Conservation (phyloP, 2,113 vertebrate genomes). For the Calypte anna region DNA sequence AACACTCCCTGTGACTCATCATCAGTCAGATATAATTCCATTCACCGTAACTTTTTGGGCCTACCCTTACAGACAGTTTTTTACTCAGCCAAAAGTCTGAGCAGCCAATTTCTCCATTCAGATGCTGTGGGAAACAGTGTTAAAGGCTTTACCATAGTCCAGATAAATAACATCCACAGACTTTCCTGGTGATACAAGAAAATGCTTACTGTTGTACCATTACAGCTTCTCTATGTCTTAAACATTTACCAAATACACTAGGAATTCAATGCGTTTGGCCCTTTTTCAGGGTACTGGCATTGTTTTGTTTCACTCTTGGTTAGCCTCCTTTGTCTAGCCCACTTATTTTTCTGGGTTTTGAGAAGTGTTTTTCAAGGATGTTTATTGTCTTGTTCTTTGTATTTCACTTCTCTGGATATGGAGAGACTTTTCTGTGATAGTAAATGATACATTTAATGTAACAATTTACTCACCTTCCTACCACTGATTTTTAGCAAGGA, state of each 20-base stretch:
- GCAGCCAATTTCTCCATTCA: background rate
- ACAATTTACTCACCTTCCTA: background rate
- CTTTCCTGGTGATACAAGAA: background rate
- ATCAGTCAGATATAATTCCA: background rate
- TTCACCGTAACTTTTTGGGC: background rate
- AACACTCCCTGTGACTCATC: too few relatives aligned
- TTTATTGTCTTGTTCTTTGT: background rate
- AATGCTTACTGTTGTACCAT: background rate
- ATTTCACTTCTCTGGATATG: background rate
- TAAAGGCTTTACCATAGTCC: background rate
- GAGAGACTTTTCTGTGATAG: background rate
- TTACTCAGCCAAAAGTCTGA: background rate
- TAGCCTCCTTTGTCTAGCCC: background rate
- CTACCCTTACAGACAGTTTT: background rate
- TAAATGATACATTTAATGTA: background rate
- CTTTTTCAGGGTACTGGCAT: background rate
- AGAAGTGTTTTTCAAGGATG: background rate
- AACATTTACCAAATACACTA: background rate
- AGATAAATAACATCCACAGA: background rate
- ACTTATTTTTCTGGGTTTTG: background rate
- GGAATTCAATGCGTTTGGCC: background rate
- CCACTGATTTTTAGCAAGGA: background rate
- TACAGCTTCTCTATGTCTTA: background rate
- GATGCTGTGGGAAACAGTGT: background rate
- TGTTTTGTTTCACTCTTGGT: background rate